Evolutionary conservation across 2,888 invertebrate species (phyloP), one percentile per base, ranked within the genome.

Genomic region (Drosophila tanythrix): DNA sequence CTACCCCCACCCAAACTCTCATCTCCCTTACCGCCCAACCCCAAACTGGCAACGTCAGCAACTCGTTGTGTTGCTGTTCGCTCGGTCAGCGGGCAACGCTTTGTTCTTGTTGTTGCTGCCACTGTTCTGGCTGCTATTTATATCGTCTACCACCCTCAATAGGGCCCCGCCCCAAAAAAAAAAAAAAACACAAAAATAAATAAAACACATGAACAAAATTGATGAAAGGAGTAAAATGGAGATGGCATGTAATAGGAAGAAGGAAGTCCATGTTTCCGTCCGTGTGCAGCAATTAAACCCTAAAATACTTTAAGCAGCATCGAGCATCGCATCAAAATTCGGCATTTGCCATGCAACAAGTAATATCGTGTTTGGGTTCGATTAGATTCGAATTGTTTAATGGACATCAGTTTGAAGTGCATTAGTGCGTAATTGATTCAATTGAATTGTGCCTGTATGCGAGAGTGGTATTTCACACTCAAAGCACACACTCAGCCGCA

Each of bases 341-440:
- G 21, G 15, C 15, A 15, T 6, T 13, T 25, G 50, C n/a, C 57
- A 31, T 57, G 40, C 40, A 31, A 57, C 57, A 57, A 57, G 57
- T 40, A 21, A 27, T 31, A 56, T 29, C 40, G 21, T 43, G 21
- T 43, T 56, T 15, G 4, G 27, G 25, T 29, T 29, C 29, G 18
- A 35, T 48, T 18, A 13, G 25, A 38, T 25, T 48, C 25, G 58
- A 67, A 71, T 74, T 66, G 63, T 66, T 62, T 75, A 70, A 75
- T 62, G 53, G 60, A 65, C 62, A 61, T 25, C 43, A 72, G 72
- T 75, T 81, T 71, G 62, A 70, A 75, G 81, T 78, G 75, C 80
- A 80, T 78, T 72, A 72, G 75, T 66, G 78, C 78, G 81, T 69
- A 75, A 78, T 81, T 81, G 80, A 80, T 81, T 78, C 62, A 78